These are phyloP conservation scores for Anthopleura xanthogrammica DNA, from an alignment of 92 coral and sea anemone genomes.

Conservation along the genomic window DNA sequence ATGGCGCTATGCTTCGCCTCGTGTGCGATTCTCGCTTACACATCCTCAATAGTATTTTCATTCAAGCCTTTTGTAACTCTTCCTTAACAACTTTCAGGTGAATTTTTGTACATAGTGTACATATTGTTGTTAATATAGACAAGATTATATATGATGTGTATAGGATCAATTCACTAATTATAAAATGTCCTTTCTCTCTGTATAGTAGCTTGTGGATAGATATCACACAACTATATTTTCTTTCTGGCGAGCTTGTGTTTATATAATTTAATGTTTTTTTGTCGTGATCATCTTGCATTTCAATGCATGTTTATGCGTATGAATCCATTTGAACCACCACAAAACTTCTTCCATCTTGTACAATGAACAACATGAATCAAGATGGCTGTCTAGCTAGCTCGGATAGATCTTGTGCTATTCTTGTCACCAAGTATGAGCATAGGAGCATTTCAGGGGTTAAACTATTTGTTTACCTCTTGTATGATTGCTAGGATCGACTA, in stretches of 20 bases:
- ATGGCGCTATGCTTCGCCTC: slow-evolving; percentile 16
- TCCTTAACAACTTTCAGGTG: slow-evolving; percentile 15
- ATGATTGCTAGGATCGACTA: neutral
- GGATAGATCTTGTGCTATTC: no score
- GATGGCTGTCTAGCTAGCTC: no score
- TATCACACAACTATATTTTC: neutral
- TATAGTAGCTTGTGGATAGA: neutral
- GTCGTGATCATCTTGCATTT: neutral
- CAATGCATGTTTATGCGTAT: neutral
- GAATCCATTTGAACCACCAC: neutral
- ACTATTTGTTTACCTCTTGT: neutral
- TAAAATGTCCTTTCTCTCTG: no score
- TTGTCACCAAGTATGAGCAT: neutral
- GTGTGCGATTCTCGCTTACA: neutral
- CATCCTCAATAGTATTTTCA: neutral
- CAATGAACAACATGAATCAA: neutral
- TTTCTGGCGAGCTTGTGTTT: neutral
- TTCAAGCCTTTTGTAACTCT: slow-evolving; percentile 1
- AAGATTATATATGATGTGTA: neutral
- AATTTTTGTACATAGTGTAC: slow-evolving; percentile 22
- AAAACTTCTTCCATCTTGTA: neutral
- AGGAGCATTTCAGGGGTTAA: neutral
- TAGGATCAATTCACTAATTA: neutral
- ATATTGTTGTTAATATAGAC: neutral
- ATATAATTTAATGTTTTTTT: neutral